Conservation (phyloP, 1,140 invertebrate species). For the Papilio helenus region DNA sequence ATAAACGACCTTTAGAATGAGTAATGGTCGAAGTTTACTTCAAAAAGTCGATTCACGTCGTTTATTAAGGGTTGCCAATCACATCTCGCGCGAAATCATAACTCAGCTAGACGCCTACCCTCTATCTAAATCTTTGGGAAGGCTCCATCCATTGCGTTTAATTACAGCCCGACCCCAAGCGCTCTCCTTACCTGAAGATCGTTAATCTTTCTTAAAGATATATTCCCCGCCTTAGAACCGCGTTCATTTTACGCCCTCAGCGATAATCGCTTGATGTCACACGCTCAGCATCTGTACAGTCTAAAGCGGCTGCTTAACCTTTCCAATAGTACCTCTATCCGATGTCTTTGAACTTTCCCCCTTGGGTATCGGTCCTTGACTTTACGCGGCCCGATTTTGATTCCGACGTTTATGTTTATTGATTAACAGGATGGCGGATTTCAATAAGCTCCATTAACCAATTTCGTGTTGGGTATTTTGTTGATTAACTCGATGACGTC, state of each 20-base stretch:
- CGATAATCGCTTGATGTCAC: constrained; percentile 71
- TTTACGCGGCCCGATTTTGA: constrained; percentile 68
- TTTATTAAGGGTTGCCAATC: constrained; percentile 76
- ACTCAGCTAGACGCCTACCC: constrained; percentile 76
- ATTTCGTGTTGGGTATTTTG: constrained; percentile 62
- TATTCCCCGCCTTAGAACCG: constrained; percentile 66
- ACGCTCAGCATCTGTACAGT: constrained; percentile 45
- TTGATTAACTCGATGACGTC: constrained; percentile 60
- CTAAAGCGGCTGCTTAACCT: constrained; percentile 52
- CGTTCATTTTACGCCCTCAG: constrained; percentile 58
- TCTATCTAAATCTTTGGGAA: constrained; percentile 72
- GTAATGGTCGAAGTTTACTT: constrained; percentile 32
- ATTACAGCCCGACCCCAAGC: constrained; percentile 76
- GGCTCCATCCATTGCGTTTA: constrained; percentile 78
- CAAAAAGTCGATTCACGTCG: constrained; percentile 50
- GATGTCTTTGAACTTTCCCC: constrained; percentile 75
- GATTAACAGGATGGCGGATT: constrained; percentile 68
- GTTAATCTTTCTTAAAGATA: constrained; percentile 82
- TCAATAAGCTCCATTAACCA: constrained; percentile 77
- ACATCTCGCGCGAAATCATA: constrained; percentile 76
- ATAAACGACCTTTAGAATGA: constrained; percentile 15
- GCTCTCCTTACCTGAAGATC: constrained; percentile 73
- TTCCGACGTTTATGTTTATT: constrained; percentile 75
- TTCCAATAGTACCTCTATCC: constrained; percentile 52
- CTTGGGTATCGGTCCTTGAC: constrained; percentile 54